These are phyloP conservation scores for Lasius platythorax DNA, from an alignment of 2,888 invertebrate genomes.

Conservation along the genomic window DNA sequence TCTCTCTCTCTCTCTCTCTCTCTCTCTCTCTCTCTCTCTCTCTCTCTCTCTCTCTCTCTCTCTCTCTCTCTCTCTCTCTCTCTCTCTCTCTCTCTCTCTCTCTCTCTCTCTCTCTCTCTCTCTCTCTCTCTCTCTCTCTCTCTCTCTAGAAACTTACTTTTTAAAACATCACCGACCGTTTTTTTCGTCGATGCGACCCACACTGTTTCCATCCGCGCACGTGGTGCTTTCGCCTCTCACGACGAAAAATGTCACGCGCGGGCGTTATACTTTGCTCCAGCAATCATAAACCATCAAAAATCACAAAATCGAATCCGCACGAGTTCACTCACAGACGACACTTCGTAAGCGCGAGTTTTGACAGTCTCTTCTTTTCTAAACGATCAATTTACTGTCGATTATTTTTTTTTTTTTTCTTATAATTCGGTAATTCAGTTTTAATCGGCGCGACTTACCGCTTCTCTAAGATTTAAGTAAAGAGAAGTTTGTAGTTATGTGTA, in stretches of 20 bases:
- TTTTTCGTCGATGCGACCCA: not conserved
- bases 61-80: not conserved
- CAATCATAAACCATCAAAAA: not conserved
- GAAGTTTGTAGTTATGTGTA: not conserved
- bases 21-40: not conserved
- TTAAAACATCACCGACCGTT: not conserved
- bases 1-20: not conserved
- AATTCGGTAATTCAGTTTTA: not conserved
- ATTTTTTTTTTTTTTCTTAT: slow-evolving; percentile 14
- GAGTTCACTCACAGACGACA: slow-evolving; percentile 2
- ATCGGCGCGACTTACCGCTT: not conserved
- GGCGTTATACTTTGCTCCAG: not conserved
- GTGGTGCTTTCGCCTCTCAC: slow-evolving; percentile 28
- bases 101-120: not conserved
- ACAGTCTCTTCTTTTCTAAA: not conserved
- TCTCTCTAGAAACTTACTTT: slow-evolving; percentile 24
- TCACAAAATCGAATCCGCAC: not conserved
- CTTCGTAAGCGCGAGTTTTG: not conserved
- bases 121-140: not conserved
- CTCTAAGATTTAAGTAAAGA: slow-evolving; percentile 3
- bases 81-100: not conserved
- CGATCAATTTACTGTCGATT: not conserved
- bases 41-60: not conserved
- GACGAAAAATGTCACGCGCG: not conserved
- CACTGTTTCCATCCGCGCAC: slow-evolving; percentile 11